Conservation (phyloP, 1,140 invertebrate genomes). For the Delia radicum region DNA sequence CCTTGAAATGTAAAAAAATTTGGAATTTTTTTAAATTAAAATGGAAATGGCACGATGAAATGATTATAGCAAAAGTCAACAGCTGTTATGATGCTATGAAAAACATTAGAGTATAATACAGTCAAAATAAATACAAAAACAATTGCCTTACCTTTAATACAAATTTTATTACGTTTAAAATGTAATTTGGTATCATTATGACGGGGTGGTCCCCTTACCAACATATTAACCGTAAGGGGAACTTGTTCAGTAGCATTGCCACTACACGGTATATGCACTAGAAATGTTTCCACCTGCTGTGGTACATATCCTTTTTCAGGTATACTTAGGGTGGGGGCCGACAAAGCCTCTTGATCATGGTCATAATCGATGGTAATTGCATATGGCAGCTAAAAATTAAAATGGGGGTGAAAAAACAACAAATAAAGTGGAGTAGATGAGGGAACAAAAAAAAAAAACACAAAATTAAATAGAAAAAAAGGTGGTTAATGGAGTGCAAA, state of each 20-base stretch:
- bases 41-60: conserved; percentile 14
- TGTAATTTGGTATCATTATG: conserved; percentile 72
- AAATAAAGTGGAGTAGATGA: neutral
- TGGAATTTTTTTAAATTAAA: neutral
- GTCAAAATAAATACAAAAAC: conserved; percentile 29
- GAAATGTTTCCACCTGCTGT: conserved; percentile 72
- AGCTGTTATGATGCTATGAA: neutral
- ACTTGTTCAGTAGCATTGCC: conserved; percentile 67
- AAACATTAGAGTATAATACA: neutral
- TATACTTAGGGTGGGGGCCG: conserved; percentile 77
- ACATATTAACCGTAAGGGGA: conserved; percentile 80
- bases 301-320: conserved; percentile 75
- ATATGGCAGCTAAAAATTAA: conserved; percentile 67
- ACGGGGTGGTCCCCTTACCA: conserved; percentile 62
- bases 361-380: conserved; percentile 77
- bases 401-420: neutral
- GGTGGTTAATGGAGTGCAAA: conserved; percentile 40
- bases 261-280: conserved; percentile 74
- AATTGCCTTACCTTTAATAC: conserved; percentile 69
- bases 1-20: conserved; percentile 32
- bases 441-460: conserved; percentile 18
- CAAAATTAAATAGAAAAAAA: conserved; percentile 1
- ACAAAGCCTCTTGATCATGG: conserved; percentile 68
- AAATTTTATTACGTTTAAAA: conserved; percentile 85
- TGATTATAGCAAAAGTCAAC: conserved; percentile 12